Conservation (phyloP, 2,113 vertebrate genomes). For the Quiscalus mexicanus region DNA sequence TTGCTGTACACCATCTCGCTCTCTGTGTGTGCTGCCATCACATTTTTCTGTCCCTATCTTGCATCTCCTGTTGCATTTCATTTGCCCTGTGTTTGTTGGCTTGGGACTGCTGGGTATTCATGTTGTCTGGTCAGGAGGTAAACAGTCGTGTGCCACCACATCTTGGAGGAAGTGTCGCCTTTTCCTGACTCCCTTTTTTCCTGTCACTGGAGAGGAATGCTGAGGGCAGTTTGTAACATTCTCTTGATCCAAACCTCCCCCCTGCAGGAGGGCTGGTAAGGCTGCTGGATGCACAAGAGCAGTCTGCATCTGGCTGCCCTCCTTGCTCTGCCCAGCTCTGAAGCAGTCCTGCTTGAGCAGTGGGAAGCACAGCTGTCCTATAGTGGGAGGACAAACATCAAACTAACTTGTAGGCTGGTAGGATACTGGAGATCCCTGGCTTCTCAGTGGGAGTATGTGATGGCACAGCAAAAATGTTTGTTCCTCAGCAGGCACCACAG, state of each 20-base stretch:
- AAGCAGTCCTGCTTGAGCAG: neutral
- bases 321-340: neutral
- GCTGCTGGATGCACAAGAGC: neutral
- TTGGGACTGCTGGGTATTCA: neutral
- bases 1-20: neutral
- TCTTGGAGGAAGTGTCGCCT: neutral
- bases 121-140: neutral
- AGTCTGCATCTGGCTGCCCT: neutral
- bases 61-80: neutral
- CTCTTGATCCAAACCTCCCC: neutral
- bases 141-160: neutral
- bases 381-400: neutral
- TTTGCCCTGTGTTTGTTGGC: neutral
- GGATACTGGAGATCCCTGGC: neutral
- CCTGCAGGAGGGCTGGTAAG: neutral
- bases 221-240: neutral
- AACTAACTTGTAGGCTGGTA: neutral
- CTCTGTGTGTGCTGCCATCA: neutral
- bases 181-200: neutral
- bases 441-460: neutral
- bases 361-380: neutral
- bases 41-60: neutral
- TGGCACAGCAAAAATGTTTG: neutral
- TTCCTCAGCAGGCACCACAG: neutral
- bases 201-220: neutral